Conservation (phyloP, 2,113 vertebrate genomes). For the Rhipidura dahli region DNA sequence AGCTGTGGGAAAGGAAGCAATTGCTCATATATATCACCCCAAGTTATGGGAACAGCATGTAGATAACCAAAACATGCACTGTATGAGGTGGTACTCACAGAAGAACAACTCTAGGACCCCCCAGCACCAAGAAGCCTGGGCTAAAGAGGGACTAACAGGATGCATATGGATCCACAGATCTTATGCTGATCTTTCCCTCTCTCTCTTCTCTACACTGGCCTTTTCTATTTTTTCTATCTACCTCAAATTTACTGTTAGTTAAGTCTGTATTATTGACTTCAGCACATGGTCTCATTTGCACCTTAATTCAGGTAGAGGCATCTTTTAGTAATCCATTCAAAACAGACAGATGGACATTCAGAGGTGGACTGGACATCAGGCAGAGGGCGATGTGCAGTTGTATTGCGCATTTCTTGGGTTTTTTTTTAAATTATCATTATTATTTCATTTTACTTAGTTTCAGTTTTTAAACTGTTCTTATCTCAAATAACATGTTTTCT, state of each 20-base stretch:
- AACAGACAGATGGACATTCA: not conserved
- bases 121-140: not conserved
- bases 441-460: not conserved
- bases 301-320: not conserved
- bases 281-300: not conserved
- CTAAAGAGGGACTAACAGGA: not conserved
- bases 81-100: not conserved
- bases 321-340: not conserved
- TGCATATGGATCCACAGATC: rapidly evolving
- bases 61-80: not conserved
- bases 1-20: not conserved
- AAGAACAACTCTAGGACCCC: not conserved
- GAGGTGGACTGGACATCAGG: not conserved
- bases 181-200: not conserved
- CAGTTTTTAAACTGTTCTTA: not conserved
- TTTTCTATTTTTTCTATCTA: not conserved
- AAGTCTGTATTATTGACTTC: not conserved
- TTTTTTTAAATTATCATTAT: not conserved
- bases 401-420: not conserved
- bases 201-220: not conserved
- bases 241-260: not conserved
- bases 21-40: not conserved
- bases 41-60: not conserved
- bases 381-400: not conserved
- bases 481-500: not conserved